Conservation (phyloP, 2,797 vertebrate genomes). For the Rhincodon typus region DNA sequence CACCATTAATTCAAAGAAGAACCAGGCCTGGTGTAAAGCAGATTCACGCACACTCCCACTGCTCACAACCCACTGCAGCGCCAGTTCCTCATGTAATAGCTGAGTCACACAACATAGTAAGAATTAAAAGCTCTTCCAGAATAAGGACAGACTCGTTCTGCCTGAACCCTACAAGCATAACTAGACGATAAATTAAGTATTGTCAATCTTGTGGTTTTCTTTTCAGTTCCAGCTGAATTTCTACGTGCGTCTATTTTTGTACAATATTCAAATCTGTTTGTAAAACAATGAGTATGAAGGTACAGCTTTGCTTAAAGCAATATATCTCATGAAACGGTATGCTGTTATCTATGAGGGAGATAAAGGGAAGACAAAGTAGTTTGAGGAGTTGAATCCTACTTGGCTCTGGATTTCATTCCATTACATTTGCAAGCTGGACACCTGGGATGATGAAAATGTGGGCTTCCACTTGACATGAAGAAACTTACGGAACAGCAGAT, state of each 20-base stretch:
- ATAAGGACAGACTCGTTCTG: not conserved
- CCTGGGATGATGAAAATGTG: not conserved
- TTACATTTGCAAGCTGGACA: not conserved
- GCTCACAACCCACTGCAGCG: conserved; percentile 97
- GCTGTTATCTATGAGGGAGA: not conserved
- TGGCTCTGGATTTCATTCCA: not conserved
- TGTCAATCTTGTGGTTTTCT: no score
- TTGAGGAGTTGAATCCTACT: not conserved
- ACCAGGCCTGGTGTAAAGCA: conserved; percentile 95
- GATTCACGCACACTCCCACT: conserved; percentile 90
- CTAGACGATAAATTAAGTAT: not conserved
- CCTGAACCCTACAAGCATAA: not conserved
- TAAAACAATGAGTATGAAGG: not conserved
- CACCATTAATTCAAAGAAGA: conserved; percentile 99
- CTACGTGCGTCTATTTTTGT: not conserved
- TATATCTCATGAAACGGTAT: not conserved
- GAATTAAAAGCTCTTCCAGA: not conserved
- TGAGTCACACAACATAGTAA: conserved; percentile 49
- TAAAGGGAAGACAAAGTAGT: not conserved
- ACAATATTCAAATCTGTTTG: not conserved
- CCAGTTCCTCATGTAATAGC: conserved; percentile 97
- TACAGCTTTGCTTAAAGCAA: not conserved
- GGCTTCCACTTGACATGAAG: not conserved
- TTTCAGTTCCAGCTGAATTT: not conserved
- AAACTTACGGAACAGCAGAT: not conserved